These are phyloP conservation scores for Acronicta alni DNA, from an alignment of 2,888 invertebrate genomes.

Conservation along the genomic window DNA sequence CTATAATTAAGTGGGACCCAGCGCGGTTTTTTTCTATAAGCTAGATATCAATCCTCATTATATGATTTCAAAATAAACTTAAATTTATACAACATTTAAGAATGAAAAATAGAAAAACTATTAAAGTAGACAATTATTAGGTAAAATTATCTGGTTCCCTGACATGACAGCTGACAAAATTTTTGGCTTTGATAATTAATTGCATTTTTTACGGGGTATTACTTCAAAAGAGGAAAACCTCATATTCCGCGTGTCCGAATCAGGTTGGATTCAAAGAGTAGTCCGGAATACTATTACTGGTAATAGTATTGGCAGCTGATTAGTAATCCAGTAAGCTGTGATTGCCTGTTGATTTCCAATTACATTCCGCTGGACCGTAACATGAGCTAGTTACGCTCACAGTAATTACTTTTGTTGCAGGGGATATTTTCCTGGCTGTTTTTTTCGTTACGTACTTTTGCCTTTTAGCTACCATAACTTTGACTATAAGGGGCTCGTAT, in stretches of 20 bases:
- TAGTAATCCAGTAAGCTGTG: slow-evolving; percentile 59
- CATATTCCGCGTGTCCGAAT: not conserved
- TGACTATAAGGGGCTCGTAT: too few relatives aligned
- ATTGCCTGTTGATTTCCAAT: slow-evolving; percentile 58
- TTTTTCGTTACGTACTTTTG: not conserved
- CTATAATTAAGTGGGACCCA: too few relatives aligned
- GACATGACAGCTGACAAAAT: too few relatives aligned
- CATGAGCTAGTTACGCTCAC: slow-evolving; percentile 49
- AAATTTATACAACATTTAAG: too few relatives aligned
- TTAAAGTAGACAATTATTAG: too few relatives aligned
- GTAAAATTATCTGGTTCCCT: too few relatives aligned
- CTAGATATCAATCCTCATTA: too few relatives aligned
- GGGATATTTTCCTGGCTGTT: not conserved
- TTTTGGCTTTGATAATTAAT: too few relatives aligned
- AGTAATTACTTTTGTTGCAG: slow-evolving; percentile 36
- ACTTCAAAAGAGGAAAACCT: not conserved
- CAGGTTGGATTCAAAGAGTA: slow-evolving; percentile 9
- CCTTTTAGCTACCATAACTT: not conserved
- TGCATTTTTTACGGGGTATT: too few relatives aligned
- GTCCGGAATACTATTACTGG: slow-evolving; percentile 18
- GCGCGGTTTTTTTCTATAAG: too few relatives aligned
- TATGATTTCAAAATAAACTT: too few relatives aligned
- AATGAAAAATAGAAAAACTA: too few relatives aligned
- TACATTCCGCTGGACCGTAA: slow-evolving; percentile 40
- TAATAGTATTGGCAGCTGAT: slow-evolving; percentile 45